Evolutionary conservation across 53 echinoderm and acorn worm genomes (phyloP).

Genomic region (Paracentrotus lividus): DNA sequence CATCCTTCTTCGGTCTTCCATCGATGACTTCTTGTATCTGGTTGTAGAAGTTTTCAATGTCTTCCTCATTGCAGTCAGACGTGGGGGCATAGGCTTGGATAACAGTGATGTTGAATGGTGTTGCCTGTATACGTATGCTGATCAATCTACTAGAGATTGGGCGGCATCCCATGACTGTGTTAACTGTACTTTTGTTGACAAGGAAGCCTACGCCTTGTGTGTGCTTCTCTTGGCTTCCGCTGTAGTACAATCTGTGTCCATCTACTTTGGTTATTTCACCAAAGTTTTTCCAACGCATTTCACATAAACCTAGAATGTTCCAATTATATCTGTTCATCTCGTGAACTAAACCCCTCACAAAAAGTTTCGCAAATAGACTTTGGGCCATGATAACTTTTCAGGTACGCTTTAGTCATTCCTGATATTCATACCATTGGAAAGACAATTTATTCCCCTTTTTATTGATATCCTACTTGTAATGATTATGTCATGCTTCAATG

Average conservation of each 20-base stretch:
- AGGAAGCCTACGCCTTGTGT: constrained; percentile 74
- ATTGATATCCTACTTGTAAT: no score
- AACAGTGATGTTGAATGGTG: constrained; percentile 79
- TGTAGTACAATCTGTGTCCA: constrained; percentile 56
- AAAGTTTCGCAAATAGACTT: no score
- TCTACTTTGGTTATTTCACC: constrained; percentile 41
- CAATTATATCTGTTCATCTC: constrained; percentile 73
- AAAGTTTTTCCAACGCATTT: constrained; percentile 63
- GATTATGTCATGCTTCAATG: no score
- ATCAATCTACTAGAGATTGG: constrained; percentile 74
- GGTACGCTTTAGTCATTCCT: no score
- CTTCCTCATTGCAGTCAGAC: constrained; percentile 41
- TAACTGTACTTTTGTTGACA: constrained; percentile 61
- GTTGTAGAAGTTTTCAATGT: constrained; percentile 13
- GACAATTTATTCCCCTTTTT: no score
- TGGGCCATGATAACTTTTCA: no score
- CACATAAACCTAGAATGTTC: constrained; percentile 67
- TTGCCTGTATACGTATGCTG: constrained; percentile 67
- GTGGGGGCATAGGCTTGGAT: constrained; percentile 77
- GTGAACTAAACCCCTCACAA: no score
- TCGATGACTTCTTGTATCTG: no score
- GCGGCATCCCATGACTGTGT: constrained; percentile 58
- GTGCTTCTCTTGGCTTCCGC: constrained; percentile 70
- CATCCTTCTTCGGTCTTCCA: no score
- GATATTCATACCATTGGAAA: no score